These are phyloP conservation scores for Notarius quadriscutis DNA, from an alignment of 2,113 vertebrate genomes.

Conservation along the genomic window DNA sequence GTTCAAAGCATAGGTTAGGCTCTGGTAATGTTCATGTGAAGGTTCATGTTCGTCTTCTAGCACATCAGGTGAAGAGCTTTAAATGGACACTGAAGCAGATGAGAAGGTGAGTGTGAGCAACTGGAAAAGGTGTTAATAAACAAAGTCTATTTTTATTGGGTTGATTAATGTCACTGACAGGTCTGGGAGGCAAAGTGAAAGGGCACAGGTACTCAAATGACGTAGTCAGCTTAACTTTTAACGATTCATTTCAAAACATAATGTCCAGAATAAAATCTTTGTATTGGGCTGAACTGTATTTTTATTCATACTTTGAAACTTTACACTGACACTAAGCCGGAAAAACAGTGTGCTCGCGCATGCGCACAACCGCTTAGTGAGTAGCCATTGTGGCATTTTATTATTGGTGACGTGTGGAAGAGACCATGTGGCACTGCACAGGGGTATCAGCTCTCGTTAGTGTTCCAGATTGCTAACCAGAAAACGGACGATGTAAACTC, in stretches of 20 bases:
- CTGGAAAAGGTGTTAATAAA: background rate
- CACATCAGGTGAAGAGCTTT: background rate
- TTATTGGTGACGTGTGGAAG: conserved; percentile 74
- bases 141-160: background rate
- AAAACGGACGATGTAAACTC: background rate
- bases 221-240: background rate
- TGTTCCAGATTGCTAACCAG: background rate
- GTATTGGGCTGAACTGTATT: background rate
- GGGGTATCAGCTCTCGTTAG: conserved; percentile 37
- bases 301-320: background rate
- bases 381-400: conserved; percentile 66
- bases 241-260: background rate
- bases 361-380: background rate
- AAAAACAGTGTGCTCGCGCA: background rate
- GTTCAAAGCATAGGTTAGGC: background rate
- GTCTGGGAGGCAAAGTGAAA: background rate
- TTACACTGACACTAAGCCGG: background rate
- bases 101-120: conserved; percentile 54
- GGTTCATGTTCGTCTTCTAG: too few species aligned
- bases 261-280: background rate
- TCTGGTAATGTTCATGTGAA: background rate
- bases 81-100: conserved; percentile 54
- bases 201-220: background rate
- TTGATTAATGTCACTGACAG: background rate
- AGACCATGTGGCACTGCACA: conserved; percentile 52